These are phyloP conservation scores for Rhinatrema bivittatum DNA, from an alignment of 2,797 vertebrate genomes.

Conservation along the genomic window DNA sequence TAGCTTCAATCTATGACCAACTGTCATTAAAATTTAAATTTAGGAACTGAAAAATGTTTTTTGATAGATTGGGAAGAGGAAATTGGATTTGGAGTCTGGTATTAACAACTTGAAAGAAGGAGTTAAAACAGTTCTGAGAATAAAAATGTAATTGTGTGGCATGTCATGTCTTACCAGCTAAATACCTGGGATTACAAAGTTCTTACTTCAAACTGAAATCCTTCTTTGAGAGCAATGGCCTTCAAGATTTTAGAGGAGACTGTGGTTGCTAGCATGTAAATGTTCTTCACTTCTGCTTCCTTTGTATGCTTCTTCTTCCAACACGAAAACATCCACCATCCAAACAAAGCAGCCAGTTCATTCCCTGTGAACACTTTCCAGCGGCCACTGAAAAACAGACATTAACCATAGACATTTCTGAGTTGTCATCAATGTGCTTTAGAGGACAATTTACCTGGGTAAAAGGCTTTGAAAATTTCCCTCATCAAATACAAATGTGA, in stretches of 20 bases:
- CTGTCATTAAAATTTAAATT: too few relatives aligned
- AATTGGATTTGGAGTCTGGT: too few relatives aligned
- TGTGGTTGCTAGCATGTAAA: conserved; percentile 87
- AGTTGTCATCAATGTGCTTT: neutral
- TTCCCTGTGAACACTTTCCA: conserved; percentile 95
- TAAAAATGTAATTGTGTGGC: too few relatives aligned
- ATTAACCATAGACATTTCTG: neutral
- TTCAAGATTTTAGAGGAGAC: conserved; percentile 90
- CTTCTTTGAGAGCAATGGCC: conserved; percentile 74
- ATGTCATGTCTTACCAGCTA: too few relatives aligned
- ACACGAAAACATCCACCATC: conserved; percentile 91
- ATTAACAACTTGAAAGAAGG: too few relatives aligned
- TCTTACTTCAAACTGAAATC: conserved; percentile 85
- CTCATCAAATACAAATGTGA: neutral
- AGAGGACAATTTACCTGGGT: neutral
- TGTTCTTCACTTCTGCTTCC: conserved; percentile 44
- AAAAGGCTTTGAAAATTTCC: neutral
- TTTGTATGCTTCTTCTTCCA: conserved; percentile 66
- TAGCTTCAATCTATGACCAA: too few relatives aligned
- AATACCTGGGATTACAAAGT: too few relatives aligned
- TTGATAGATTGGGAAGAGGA: too few relatives aligned
- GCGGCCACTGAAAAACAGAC: conserved; percentile 42
- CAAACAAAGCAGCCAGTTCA: conserved; percentile 82
- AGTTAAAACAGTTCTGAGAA: too few relatives aligned
- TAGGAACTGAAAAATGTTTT: too few relatives aligned